Evolutionary conservation across 1,140 invertebrate genomes (phyloP).

Genomic region (Acarapis woodi): DNA sequence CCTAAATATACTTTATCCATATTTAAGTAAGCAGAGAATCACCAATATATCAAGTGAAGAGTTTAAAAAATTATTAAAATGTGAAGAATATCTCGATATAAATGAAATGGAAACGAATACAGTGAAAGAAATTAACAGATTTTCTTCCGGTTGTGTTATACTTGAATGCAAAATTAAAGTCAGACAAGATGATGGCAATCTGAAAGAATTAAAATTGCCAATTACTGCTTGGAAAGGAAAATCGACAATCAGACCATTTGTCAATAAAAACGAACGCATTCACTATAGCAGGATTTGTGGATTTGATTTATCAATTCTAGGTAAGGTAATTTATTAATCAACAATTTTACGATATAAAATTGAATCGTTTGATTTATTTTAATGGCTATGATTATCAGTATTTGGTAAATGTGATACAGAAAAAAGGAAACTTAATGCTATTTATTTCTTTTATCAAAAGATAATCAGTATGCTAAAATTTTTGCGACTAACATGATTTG

Average conservation of each 20-base stretch:
- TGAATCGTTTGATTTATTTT: too few relatives aligned
- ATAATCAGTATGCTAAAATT: too few relatives aligned
- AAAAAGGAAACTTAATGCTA: too few relatives aligned
- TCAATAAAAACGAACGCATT: conserved; percentile 42
- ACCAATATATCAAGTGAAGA: conserved; percentile 1
- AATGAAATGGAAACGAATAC: conserved; percentile 21
- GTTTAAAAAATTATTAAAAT: conserved; percentile 3
- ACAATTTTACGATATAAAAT: too few relatives aligned
- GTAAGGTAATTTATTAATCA: too few relatives aligned
- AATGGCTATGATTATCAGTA: too few relatives aligned
- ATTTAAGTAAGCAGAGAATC: conserved; percentile 1
- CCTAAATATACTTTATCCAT: conserved; percentile 4
- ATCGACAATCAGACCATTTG: conserved; percentile 51
- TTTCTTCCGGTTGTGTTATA: conserved; percentile 4
- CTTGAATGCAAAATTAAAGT: not conserved
- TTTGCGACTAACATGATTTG: too few relatives aligned
- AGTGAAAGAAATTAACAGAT: conserved; percentile 2
- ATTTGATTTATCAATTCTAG: conserved; percentile 25
- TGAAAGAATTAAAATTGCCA: conserved; percentile 36
- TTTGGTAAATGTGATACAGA: too few relatives aligned
- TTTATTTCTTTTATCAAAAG: too few relatives aligned
- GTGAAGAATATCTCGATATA: conserved; percentile 12
- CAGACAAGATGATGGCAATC: conserved; percentile 22
- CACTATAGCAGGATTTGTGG: conserved; percentile 57
- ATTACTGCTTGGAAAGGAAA: conserved; percentile 73